Evolutionary conservation across 2,888 invertebrate genomes (phyloP), one percentile per base, ranked within the genome.

Genomic region (Caenorhabditis angaria): DNA sequence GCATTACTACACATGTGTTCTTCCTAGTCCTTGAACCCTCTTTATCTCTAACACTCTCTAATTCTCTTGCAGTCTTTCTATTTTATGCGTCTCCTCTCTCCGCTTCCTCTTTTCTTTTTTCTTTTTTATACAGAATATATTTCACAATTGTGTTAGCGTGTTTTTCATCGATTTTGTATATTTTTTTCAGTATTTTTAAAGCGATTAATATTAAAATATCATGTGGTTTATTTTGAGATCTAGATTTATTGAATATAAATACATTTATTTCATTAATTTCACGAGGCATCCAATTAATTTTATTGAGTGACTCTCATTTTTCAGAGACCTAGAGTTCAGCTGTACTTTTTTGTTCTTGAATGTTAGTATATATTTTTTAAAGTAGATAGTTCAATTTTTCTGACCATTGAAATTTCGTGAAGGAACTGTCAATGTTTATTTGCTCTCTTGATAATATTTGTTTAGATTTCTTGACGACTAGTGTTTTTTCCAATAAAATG

Each of bases 21-120:
- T 41, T 41, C 41, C 41, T 41, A 41, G 41, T 41, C 18, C 41
- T 41, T 41, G 41, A 41, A 41, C 41, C 41, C 41, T 41, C 41
- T 41, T 41, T 41, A 3, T 41, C 41, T 41, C 41, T 41, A 41
- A 14, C 41, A n/a, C 18, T 12, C 41, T 41, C 41, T 41, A 2
- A 32, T 14, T 12, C 18, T 41, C n/a, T n/a, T n/a, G n/a, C n/a
- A n/a, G n/a, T n/a, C n/a, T n/a, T n/a, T n/a, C n/a, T n/a, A n/a
- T n/a, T n/a, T n/a, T n/a, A n/a, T n/a, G n/a, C n/a, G n/a, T n/a
- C 18, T 41, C 41, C 41, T 41, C 41, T 41, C 41, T 41, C 41
- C 14, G n/a, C n/a, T 14, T 41, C 41, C 41, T 10, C 18, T 10
- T 41, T 14, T 41, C 18, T 41, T 41, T 41, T 41, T 41, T 41